A percentile compares a stretch with the other conserved stretches of the same genome.
phyloP scores from a whole-genome alignment of 2,113 vertebrate genomes.

The Deroptyus accipitrinus region DNA sequence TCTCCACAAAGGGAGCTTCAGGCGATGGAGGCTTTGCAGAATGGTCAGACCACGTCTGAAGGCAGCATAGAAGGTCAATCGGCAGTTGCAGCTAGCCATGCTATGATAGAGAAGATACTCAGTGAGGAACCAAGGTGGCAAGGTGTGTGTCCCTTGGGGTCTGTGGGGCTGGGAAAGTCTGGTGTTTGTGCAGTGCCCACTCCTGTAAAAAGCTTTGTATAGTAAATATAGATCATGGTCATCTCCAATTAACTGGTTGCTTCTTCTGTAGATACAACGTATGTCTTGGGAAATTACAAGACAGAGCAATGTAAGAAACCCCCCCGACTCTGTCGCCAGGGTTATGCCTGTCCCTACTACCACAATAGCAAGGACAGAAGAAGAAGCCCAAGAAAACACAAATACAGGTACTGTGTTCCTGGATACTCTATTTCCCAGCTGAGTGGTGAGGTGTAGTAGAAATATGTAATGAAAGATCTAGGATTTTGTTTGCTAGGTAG shows the following conservation, averaged over 20 bases:
- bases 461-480: background rate
- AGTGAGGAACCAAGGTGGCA: constrained; percentile 96
- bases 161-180: background rate
- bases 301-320: constrained; percentile 98
- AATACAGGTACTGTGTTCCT: constrained; percentile 86
- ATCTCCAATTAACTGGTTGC: background rate
- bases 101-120: constrained; percentile 96
- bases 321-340: constrained; percentile 94
- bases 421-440: background rate
- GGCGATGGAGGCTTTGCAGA: constrained; percentile 91
- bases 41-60: constrained; percentile 84
- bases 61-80: constrained; percentile 89
- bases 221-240: background rate
- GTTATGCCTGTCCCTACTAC: constrained; percentile 97
- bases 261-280: constrained; percentile 84
- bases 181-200: background rate
- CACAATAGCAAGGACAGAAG: constrained; percentile 98
- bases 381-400: constrained; percentile 94
- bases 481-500: background rate
- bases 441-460: background rate
- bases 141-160: constrained; percentile 72
- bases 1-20: constrained; percentile 87
- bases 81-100: constrained; percentile 92
- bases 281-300: constrained; percentile 97
- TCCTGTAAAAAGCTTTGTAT: background rate